These are phyloP conservation scores for Drosophila algonquin DNA, from an alignment of 2,888 invertebrate genomes.

Conservation along the genomic window DNA sequence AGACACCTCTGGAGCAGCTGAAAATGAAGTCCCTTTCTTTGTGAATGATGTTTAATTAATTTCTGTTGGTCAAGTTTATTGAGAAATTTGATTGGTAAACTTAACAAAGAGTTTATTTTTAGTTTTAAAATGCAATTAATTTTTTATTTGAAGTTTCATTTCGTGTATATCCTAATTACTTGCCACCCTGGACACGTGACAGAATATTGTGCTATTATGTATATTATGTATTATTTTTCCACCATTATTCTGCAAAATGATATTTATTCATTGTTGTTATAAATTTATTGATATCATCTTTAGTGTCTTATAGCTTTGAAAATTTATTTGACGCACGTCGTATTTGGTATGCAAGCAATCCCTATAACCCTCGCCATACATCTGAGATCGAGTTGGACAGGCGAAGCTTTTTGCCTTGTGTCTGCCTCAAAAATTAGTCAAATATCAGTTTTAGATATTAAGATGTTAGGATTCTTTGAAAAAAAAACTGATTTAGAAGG, in stretches of 20 bases:
- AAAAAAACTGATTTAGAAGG: background rate
- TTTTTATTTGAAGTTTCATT: constrained; percentile 12
- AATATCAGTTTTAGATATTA: constrained; percentile 2
- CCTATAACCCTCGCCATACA: background rate
- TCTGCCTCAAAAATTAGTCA: constrained; percentile 34
- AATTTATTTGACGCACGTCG: background rate
- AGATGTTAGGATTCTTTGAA: background rate
- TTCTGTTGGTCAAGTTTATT: constrained; percentile 15
- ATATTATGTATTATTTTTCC: too few relatives aligned
- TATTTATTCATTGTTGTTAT: constrained; percentile 1
- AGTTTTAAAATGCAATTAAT: constrained; percentile 1
- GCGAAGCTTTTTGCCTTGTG: constrained; percentile 7
- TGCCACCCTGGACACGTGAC: background rate
- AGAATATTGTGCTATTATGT: too few relatives aligned
- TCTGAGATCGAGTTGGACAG: constrained; percentile 4
- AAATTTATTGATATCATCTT: background rate
- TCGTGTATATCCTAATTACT: background rate
- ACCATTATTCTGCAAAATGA: background rate
- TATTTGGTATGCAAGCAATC: too few relatives aligned
- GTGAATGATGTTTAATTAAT: constrained; percentile 23
- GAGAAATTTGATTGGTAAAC: constrained; percentile 15
- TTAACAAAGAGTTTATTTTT: too few relatives aligned
- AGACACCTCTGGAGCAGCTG: constrained; percentile 1
- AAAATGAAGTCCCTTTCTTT: constrained; percentile 7
- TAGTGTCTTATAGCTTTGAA: background rate